A percentile compares a stretch with the other conserved stretches of the same genome.
Evolutionary conservation across 2,888 invertebrate genomes (phyloP).

Genomic region (Labia minor): DNA sequence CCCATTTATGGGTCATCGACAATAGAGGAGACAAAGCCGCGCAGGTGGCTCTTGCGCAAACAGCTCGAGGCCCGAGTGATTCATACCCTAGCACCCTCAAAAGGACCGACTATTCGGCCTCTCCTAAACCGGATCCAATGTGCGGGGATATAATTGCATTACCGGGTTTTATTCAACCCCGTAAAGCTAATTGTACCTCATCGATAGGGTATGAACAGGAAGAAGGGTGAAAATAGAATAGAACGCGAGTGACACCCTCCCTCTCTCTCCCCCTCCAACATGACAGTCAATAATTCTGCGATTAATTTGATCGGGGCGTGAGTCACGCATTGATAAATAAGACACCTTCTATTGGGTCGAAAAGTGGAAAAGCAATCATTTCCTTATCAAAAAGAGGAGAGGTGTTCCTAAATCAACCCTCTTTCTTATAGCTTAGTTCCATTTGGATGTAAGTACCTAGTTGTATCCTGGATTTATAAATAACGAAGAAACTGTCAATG

Average conservation of each 20-base stretch:
- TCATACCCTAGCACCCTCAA: not conserved
- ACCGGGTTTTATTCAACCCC: not conserved
- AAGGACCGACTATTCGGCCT: not conserved
- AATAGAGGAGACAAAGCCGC: not conserved
- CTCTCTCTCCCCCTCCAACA: not conserved
- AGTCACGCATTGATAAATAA: not conserved
- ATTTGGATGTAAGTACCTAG: no score
- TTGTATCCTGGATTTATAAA: no score
- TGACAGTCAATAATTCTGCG: not conserved
- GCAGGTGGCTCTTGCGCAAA: not conserved
- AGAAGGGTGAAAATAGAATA: constrained; percentile 1
- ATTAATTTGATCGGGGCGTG: not conserved
- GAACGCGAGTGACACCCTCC: not conserved
- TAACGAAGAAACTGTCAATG: not conserved
- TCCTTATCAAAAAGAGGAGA: no score
- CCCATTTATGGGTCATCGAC: not conserved
- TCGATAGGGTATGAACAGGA: constrained; percentile 13
- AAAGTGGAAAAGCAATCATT: no score
- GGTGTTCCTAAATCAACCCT: no score
- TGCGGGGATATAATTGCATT: constrained; percentile 13
- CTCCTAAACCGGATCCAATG: not conserved
- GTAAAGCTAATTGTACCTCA: not conserved
- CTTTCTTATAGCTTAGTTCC: no score
- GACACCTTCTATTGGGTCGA: no score
- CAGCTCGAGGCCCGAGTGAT: not conserved